Evolutionary conservation across 2,113 vertebrate genomes (phyloP).

Genomic region (Passer montanus): DNA sequence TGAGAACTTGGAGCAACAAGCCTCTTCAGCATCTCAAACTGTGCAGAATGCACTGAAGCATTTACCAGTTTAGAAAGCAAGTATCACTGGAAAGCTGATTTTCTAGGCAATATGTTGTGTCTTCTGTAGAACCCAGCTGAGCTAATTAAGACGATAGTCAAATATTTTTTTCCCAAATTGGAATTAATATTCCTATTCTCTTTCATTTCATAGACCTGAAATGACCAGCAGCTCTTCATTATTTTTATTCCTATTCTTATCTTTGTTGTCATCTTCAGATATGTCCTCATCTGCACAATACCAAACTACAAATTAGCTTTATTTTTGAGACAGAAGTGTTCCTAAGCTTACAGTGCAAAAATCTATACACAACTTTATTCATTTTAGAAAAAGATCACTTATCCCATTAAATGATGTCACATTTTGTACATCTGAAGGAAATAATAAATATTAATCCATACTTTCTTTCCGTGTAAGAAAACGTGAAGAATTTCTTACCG

Average conservation of each 20-base stretch:
- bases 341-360: not conserved
- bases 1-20: not conserved
- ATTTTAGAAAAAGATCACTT: not conserved
- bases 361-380: slow-evolving; percentile 14
- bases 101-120: not conserved
- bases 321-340: not conserved
- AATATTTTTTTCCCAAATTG: not conserved
- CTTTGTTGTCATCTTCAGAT: not conserved
- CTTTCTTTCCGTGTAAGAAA: not conserved
- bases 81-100: not conserved
- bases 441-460: not conserved
- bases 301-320: not conserved
- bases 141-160: not conserved
- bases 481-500: not conserved
- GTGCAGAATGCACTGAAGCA: not conserved
- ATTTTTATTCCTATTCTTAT: not conserved
- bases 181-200: not conserved
- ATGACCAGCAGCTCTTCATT: not conserved
- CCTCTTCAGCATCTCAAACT: not conserved
- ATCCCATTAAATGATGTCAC: not conserved
- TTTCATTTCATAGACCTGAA: not conserved
- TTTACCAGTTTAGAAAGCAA: not conserved
- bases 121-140: not conserved
- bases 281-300: not conserved
- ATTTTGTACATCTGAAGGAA: not conserved